Evolutionary conservation across 2,113 vertebrate genomes (phyloP).

Genomic region (Ailurus styani): DNA sequence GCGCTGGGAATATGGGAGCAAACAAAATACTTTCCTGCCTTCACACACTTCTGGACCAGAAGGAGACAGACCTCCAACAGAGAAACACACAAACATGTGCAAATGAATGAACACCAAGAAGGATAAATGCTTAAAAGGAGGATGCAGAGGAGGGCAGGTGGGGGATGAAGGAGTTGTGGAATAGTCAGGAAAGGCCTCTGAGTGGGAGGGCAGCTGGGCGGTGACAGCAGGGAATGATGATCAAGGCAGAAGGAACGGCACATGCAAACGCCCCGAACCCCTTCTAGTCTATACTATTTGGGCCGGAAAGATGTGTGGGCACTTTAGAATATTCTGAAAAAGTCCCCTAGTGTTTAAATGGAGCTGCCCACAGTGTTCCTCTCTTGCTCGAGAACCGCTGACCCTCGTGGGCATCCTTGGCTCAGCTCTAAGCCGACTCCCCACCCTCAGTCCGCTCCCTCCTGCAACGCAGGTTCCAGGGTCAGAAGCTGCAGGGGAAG

Average conservation of each 20-base stretch:
- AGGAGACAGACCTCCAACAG: neutral
- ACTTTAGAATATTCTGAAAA: neutral
- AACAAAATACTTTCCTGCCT: neutral
- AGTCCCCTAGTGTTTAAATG: neutral
- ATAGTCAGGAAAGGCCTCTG: neutral
- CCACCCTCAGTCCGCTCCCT: fast-evolving
- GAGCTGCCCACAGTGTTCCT: neutral
- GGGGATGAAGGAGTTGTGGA: neutral
- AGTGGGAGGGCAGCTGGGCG: neutral
- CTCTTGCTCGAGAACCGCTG: neutral
- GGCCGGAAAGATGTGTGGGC: neutral
- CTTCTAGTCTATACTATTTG: neutral
- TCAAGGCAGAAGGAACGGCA: neutral
- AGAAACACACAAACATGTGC: neutral
- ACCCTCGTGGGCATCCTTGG: neutral
- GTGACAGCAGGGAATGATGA: fast-evolving
- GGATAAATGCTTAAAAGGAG: neutral
- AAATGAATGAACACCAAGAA: neutral
- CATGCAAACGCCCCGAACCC: neutral
- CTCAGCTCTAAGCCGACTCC: neutral
- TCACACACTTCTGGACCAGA: neutral
- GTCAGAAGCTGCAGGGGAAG: neutral
- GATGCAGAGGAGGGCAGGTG: too few relatives aligned
- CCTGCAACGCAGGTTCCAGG: neutral
- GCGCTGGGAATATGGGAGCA: neutral